Percentiles rank a stretch among this genome's conserved stretches.
Evolutionary conservation across 2,797 vertebrate genomes (phyloP).

Genomic region (Scarus forsteni): DNA sequence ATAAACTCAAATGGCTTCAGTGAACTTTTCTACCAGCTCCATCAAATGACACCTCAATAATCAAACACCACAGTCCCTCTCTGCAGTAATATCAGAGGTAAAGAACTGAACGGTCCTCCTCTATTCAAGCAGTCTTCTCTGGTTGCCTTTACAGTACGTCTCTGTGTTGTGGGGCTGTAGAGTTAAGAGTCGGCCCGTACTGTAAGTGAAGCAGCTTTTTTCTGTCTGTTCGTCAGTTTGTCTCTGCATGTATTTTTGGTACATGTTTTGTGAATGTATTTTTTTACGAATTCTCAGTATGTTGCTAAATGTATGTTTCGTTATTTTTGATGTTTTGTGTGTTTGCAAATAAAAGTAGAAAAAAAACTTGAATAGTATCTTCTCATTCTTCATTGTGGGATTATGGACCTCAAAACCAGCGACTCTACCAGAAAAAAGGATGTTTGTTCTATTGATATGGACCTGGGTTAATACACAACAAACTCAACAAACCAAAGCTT

Average conservation of each 20-base stretch:
- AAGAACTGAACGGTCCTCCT: slow-evolving; percentile 38
- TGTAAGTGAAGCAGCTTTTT: slow-evolving; percentile 58
- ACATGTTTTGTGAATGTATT: slow-evolving; percentile 82
- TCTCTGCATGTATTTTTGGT: slow-evolving; percentile 74
- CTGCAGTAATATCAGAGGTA: slow-evolving; percentile 9
- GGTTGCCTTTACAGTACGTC: slow-evolving; percentile 63
- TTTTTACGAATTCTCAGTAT: slow-evolving; percentile 78
- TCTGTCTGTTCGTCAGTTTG: slow-evolving; percentile 51
- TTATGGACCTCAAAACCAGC: not conserved
- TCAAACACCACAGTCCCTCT: slow-evolving; percentile 34
- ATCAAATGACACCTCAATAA: slow-evolving; percentile 10
- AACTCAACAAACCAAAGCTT: too few relatives aligned
- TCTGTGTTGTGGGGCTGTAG: slow-evolving; percentile 34
- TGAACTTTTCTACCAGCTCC: slow-evolving; percentile 4
- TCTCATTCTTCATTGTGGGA: slow-evolving; percentile 19
- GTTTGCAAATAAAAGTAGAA: slow-evolving; percentile 80
- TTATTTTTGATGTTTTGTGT: slow-evolving; percentile 68
- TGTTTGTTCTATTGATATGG: too few relatives aligned
- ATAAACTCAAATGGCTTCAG: slow-evolving; percentile 10
- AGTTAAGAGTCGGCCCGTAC: slow-evolving; percentile 38
- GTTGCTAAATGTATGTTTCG: slow-evolving; percentile 72
- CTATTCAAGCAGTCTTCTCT: slow-evolving; percentile 25
- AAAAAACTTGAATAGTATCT: slow-evolving; percentile 20
- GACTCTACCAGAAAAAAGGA: not conserved
- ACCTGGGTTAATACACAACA: too few relatives aligned